phyloP scores from a whole-genome alignment of 30 jellyfish, hydroid and myxozoan species.

The Pelagia noctiluca region DNA sequence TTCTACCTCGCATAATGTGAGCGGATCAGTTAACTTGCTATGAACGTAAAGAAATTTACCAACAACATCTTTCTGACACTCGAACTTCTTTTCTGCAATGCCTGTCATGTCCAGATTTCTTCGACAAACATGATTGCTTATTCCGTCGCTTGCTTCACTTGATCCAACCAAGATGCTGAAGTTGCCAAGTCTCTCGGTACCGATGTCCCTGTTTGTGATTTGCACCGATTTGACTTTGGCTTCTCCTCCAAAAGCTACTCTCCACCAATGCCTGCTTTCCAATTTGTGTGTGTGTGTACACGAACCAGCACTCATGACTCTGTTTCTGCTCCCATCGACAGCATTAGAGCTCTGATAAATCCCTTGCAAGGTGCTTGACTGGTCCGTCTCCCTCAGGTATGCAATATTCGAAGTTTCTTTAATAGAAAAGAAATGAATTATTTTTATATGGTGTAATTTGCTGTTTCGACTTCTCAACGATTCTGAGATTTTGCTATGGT shows the following conservation, averaged over 20 bases:
- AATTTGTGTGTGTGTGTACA: background rate
- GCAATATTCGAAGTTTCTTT: too few relatives aligned
- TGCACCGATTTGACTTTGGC: background rate
- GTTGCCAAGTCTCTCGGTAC: background rate
- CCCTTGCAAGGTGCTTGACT: background rate
- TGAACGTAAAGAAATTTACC: background rate
- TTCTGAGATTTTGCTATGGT: too few relatives aligned
- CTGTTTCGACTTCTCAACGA: too few relatives aligned
- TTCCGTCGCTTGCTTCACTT: background rate
- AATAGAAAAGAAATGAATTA: too few relatives aligned
- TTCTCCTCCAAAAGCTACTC: background rate
- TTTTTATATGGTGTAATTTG: too few relatives aligned
- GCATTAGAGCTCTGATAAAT: background rate
- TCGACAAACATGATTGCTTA: background rate
- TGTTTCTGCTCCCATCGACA: background rate
- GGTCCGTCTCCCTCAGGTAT: background rate
- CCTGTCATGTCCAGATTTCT: background rate
- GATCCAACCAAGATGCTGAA: background rate
- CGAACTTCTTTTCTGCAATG: background rate
- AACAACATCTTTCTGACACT: background rate
- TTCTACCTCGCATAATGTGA: conserved; percentile 7
- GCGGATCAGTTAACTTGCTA: background rate
- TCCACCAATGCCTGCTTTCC: background rate
- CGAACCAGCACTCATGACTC: background rate
- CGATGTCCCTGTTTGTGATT: background rate